Base-by-base conservation (phyloP, 2,797 vertebrate genomes). In the Channa striata region DNA sequence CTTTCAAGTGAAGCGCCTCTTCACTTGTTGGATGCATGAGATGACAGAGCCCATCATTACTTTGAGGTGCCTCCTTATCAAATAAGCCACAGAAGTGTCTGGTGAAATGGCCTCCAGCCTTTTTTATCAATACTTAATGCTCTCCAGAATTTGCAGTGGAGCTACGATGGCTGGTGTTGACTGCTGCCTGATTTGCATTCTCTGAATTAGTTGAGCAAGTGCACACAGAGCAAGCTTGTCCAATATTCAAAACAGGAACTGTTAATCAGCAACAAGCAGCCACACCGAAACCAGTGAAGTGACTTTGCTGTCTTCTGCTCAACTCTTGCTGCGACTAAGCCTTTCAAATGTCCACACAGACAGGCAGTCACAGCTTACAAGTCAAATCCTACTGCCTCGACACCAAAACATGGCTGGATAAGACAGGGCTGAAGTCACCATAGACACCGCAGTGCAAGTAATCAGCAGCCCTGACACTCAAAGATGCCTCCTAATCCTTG, bases 221-320 rank as follows among this genome's bases (percentile, higher is more conserved):
- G 51, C 74, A 67, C 65, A 84, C 66, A 87, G 68, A 70, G 83
- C 66, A 1, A 19, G n/a, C 70, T 57, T 84, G 70, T 85, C 46
- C 50, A 8, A 51, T 65, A 87, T 88, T 86, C 75, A 87, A 90
- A 91, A 73, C 1, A 77, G 71, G 40, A 20, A 19, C n/a, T 12
- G 74, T 67, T 81, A 56, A 81, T 72, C 77, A 76, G 66, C 60
- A 66, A 48, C 33, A 63, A 59, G 40, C 47, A 46, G 52, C 37
- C 30, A n/a, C 36, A 13, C 19, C 11, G 14, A 66, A 54, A 56
- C 57, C 62, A 54, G n/a, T 20, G 12, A 19, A 48, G 64, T 56
- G 61, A 78, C 67, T 74, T 59, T 52, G 64, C 52, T 66, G 51
- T 14, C 42, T 65, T 20, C 34, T 20, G 54, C 39, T 72, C 25